Conservation (phyloP, 2,113 vertebrate genomes). For the Lasiurus cinereus region DNA sequence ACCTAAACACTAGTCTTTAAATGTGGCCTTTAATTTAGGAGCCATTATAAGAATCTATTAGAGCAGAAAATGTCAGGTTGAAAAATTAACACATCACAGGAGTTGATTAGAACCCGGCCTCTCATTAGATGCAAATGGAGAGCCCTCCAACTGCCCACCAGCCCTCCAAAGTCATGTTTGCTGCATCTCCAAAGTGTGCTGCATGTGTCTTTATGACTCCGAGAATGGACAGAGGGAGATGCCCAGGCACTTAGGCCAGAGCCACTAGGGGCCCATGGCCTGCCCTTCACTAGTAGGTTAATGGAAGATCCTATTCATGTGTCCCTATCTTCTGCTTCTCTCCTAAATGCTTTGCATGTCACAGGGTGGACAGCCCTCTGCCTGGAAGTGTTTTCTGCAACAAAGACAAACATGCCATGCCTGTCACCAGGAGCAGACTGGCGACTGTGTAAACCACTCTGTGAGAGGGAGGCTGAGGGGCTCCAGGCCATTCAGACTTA, state of each 20-base stretch:
- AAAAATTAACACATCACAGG: slow-evolving; percentile 76
- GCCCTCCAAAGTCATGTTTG: neutral
- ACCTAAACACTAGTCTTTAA: slow-evolving; percentile 63
- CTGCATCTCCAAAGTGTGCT: neutral
- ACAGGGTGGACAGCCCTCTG: neutral
- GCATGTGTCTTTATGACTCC: neutral
- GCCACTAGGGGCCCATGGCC: neutral
- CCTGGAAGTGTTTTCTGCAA: slow-evolving; percentile 70
- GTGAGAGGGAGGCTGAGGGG: slow-evolving; percentile 56
- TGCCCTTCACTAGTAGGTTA: neutral
- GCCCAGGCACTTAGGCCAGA: neutral
- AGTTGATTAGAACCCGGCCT: slow-evolving; percentile 63
- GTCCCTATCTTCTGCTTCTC: neutral
- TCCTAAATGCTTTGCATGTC: slow-evolving; percentile 6
- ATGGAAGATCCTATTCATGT: neutral
- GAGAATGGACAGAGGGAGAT: neutral
- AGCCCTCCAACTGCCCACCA: neutral
- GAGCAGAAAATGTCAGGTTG: slow-evolving; percentile 77
- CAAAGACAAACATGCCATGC: slow-evolving; percentile 75
- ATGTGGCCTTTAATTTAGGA: slow-evolving; percentile 74
- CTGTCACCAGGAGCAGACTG: slow-evolving; percentile 69
- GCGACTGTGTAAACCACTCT: slow-evolving; percentile 66
- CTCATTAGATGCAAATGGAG: slow-evolving; percentile 62
- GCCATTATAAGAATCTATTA: slow-evolving; percentile 71
- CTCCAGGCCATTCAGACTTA: slow-evolving; percentile 71